Percentiles rank a stretch among this genome's conserved stretches.
Conservation (phyloP, 2,888 invertebrate genomes). For the Apodemia zela region DNA sequence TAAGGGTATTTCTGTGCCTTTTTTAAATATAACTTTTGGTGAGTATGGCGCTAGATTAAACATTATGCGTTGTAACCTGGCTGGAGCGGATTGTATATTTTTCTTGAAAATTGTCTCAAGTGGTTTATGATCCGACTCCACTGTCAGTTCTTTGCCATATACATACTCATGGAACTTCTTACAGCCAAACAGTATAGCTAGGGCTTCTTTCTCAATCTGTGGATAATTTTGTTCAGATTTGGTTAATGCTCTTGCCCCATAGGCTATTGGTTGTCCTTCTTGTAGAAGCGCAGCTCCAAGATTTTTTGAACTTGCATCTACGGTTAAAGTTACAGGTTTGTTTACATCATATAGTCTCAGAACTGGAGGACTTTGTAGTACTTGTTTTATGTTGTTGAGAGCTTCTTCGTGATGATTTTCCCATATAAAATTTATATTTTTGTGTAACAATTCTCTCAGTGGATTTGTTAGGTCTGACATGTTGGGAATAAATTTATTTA, state of each 20-base stretch:
- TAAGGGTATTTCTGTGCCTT: conserved; percentile 27
- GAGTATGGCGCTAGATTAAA: conserved; percentile 24
- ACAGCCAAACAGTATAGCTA: conserved; percentile 26
- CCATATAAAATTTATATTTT: conserved; percentile 25
- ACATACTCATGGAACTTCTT: conserved; percentile 30
- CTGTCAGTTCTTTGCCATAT: conserved; percentile 27
- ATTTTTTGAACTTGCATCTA: conserved; percentile 15
- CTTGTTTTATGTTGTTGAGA: conserved; percentile 18
- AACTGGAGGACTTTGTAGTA: conserved; percentile 16
- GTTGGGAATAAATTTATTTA: conserved; percentile 25
- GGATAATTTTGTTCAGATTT: conserved; percentile 18
- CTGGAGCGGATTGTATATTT: conserved; percentile 24
- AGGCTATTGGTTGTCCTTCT: conserved; percentile 27
- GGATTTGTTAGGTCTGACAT: conserved; percentile 24
- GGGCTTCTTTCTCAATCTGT: conserved; percentile 22
- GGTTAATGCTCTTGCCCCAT: conserved; percentile 22
- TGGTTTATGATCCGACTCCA: conserved; percentile 29
- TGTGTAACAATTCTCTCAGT: conserved; percentile 18
- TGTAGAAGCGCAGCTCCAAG: conserved; percentile 26
- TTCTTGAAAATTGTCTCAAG: conserved; percentile 30
- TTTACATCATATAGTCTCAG: conserved; percentile 16
- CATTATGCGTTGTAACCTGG: conserved; percentile 9
- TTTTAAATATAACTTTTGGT: conserved; percentile 28
- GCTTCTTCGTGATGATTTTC: conserved; percentile 24
- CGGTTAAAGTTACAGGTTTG: conserved; percentile 8